A percentile compares a stretch with the other conserved stretches of the same genome.
phyloP scores from a whole-genome alignment of 2,797 vertebrate species.

The Poecilia velifera region DNA sequence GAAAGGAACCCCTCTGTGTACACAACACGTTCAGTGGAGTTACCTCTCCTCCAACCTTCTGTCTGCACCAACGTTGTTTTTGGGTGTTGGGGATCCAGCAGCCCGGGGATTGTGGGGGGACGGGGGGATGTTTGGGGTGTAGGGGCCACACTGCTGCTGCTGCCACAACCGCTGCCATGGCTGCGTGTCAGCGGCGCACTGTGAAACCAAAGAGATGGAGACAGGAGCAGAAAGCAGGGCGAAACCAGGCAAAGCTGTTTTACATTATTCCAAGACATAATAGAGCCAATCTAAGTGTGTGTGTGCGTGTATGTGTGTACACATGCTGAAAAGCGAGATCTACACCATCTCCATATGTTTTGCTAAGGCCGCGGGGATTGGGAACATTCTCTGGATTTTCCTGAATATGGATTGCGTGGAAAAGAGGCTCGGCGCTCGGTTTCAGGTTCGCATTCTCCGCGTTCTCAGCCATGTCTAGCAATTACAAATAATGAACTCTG shows the following conservation, averaged over 20 bases:
- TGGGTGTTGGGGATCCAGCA: slow-evolving; percentile 58
- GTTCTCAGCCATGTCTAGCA: slow-evolving; percentile 78
- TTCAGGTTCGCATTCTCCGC: slow-evolving; percentile 77
- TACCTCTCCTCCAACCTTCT: slow-evolving; percentile 66
- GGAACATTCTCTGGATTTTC: slow-evolving; percentile 81
- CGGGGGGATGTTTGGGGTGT: neutral
- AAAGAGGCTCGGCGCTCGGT: slow-evolving; percentile 62
- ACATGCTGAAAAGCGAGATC: slow-evolving; percentile 46
- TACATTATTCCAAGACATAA: slow-evolving; percentile 86
- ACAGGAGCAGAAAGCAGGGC: slow-evolving; percentile 58
- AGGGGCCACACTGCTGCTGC: slow-evolving; percentile 52
- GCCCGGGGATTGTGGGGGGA: slow-evolving; percentile 12
- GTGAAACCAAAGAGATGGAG: slow-evolving; percentile 67
- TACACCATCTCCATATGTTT: slow-evolving; percentile 69
- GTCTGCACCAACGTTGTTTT: slow-evolving; percentile 83
- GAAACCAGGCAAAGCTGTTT: slow-evolving; percentile 74
- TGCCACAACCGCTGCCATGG: slow-evolving; percentile 66
- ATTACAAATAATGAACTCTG: slow-evolving; percentile 78
- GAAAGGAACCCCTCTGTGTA: neutral
- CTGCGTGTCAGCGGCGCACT: slow-evolving; percentile 70
- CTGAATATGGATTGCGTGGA: slow-evolving; percentile 78
- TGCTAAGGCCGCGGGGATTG: slow-evolving; percentile 66
- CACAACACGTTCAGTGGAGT: slow-evolving; percentile 54
- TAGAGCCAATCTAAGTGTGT: slow-evolving; percentile 74
- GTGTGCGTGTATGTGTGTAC: slow-evolving; percentile 50